Percentiles rank a stretch among this genome's conserved stretches.
These are phyloP conservation scores for Psilopogon haemacephalus DNA, from an alignment of 2,113 vertebrate genomes.

Conservation along the genomic window DNA sequence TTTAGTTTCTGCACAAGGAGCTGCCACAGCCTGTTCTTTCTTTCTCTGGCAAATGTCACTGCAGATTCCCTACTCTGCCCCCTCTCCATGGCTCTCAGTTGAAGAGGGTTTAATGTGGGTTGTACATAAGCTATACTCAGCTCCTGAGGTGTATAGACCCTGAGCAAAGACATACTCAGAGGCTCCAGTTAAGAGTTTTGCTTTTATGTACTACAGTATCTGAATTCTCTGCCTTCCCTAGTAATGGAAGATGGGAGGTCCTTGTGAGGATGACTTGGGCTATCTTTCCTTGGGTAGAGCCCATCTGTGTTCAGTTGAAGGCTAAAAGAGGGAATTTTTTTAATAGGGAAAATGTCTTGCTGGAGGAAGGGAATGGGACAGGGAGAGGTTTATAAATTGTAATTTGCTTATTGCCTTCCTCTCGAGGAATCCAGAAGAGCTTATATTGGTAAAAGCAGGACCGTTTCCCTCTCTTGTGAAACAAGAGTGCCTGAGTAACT, in stretches of 20 bases:
- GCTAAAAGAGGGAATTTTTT: neutral
- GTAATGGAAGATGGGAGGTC: neutral
- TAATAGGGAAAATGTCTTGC: neutral
- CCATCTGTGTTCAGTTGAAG: neutral
- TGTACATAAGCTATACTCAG: neutral
- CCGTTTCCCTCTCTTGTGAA: neutral
- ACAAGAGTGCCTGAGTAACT: neutral
- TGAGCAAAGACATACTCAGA: neutral
- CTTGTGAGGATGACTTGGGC: neutral
- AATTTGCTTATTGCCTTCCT: neutral
- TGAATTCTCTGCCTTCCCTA: neutral
- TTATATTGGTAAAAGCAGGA: neutral
- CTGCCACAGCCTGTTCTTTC: neutral
- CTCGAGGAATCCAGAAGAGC: neutral
- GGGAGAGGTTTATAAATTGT: neutral
- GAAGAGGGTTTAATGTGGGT: neutral
- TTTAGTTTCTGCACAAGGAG: neutral
- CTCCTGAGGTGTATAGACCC: accelerated
- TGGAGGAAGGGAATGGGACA: neutral
- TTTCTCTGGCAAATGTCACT: neutral
- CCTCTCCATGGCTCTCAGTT: neutral
- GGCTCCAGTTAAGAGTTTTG: neutral
- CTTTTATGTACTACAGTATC: neutral
- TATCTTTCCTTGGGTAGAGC: neutral
- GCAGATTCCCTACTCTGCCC: neutral